Evolutionary conservation across 2,113 vertebrate species (phyloP), one percentile per base, ranked within the genome.

Genomic region (Litocranius walleri): DNA sequence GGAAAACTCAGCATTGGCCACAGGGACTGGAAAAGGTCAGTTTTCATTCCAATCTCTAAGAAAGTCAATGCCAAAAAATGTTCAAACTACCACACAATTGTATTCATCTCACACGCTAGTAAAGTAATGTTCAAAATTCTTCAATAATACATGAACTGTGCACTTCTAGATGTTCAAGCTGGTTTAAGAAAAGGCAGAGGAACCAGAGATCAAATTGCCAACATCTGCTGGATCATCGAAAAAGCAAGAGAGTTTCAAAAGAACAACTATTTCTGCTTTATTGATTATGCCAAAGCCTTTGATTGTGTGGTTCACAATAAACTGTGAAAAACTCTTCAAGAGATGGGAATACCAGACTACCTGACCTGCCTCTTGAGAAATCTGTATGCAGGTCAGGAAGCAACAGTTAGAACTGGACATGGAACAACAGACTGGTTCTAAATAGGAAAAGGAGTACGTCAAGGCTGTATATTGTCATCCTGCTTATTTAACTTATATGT

Each of bases 211-310:
- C 64, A 67, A 67, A 67, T 21, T 67, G 62, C 62, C 62, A 67
- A n/a, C 33, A 67, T 67, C 17, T 0, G 0, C 33, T 67, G 33
- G 33, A n/a, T n/a, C 33, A 10, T n/a, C 0, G 43, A 67, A 67
- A n/a, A 67, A 19, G 2, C 16, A n/a, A 67, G 62, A n/a, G 33
- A n/a, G 33, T 67, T 67, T 4, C 62, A 67, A 19, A 67, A n/a
- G 8, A 67, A n/a, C 33, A 67, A n/a, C 62, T 67, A 67, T n/a
- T 67, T 67, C 62, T 67, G 62, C 33, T 67, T 67, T 19, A n/a
- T 19, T 67, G 33, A 67, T 2, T n/a, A 67, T n/a, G 62, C 16
- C 16, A 67, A 67, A 67, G 62, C 62, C 62, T 67, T 67, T 67
- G 16, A 67, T 7, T 67, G 16, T 19, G 16, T 67, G 62, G 62